A percentile compares a stretch with the other conserved stretches of the same genome.
Evolutionary conservation across 2,113 vertebrate genomes (phyloP).

Genomic region (Microtus ochrogaster): DNA sequence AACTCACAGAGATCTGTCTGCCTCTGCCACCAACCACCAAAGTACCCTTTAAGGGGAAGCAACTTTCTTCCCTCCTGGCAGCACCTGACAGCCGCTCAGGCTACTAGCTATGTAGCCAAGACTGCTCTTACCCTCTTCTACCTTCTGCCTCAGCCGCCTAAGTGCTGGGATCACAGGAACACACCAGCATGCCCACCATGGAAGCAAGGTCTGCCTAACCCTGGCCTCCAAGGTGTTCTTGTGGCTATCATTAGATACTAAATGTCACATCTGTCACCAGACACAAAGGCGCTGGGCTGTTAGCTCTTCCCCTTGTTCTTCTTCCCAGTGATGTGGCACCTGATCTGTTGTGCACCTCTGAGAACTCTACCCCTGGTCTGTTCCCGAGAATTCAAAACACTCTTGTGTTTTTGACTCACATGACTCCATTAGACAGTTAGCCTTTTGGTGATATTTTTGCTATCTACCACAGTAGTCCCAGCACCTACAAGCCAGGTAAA

Average conservation of each 20-base stretch:
- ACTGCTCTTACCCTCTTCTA: not conserved
- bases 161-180: not conserved
- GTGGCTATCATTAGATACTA: not conserved
- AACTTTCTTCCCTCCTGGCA: not conserved
- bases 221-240: not conserved
- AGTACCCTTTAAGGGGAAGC: too few relatives aligned
- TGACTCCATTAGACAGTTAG: not conserved
- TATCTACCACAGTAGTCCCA: not conserved
- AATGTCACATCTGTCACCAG: not conserved
- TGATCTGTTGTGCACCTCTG: not conserved
- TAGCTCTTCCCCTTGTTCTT: not conserved
- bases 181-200: not conserved
- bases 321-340: not conserved
- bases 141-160: not conserved
- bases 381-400: not conserved
- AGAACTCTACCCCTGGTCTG: not conserved
- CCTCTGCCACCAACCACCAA: not conserved
- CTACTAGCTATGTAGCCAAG: not conserved
- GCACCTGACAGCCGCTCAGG: not conserved
- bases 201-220: not conserved
- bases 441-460: not conserved
- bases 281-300: not conserved
- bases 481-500: not conserved
- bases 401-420: not conserved
- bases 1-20: too few relatives aligned